These are phyloP conservation scores for Griposia aprilina DNA, from an alignment of 2,888 invertebrate genomes.

Conservation along the genomic window DNA sequence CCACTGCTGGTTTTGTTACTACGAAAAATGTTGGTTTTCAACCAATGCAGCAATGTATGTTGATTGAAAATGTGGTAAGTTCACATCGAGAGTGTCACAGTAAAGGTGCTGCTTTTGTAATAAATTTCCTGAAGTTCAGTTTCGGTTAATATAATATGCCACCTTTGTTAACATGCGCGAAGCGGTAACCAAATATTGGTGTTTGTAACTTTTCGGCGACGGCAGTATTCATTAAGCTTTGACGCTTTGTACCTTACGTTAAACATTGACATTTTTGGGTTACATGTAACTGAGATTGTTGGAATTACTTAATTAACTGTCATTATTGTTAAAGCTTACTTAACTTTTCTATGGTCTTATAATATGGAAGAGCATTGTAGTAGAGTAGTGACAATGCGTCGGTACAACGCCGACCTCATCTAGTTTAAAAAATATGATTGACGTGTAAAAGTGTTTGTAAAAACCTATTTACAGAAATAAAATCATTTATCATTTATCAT, in stretches of 20 bases:
- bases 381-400: no score
- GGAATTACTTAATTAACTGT: constrained; percentile 5
- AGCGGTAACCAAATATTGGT: constrained; percentile 83
- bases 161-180: constrained; percentile 82
- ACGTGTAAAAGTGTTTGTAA: no score
- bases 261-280: constrained; percentile 44
- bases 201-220: constrained; percentile 76
- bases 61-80: not conserved
- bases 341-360: not conserved
- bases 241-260: constrained; percentile 52
- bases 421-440: not conserved
- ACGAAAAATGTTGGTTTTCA: fast-evolving
- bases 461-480: no score
- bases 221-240: constrained; percentile 74
- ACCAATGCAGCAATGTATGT: constrained; percentile 24
- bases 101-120: constrained; percentile 76
- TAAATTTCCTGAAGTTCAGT: constrained; percentile 82
- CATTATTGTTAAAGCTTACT: not conserved
- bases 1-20: constrained; percentile 32
- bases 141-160: constrained; percentile 84
- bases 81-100: constrained; percentile 13
- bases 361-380: not conserved
- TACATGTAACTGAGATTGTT: constrained; percentile 39
- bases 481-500: no score
- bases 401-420: no score